Conservation (phyloP, 2,113 vertebrate species). For the Chaetura pelagica region DNA sequence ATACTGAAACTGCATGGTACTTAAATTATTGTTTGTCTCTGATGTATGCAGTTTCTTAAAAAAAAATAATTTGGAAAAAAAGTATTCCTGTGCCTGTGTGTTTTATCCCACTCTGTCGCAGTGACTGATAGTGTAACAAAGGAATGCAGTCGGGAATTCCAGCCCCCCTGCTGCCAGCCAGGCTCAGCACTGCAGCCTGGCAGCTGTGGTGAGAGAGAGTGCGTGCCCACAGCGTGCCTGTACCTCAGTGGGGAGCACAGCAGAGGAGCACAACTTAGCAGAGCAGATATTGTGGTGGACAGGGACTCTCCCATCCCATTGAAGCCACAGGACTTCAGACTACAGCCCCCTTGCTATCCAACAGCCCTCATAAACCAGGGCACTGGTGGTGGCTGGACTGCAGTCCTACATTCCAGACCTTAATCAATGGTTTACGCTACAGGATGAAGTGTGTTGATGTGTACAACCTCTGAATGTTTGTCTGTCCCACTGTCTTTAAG, state of each 20-base stretch:
- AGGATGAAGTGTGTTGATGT: too few relatives aligned
- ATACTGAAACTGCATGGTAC: conserved; percentile 92
- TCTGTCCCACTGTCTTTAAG: too few relatives aligned
- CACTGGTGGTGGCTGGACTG: too few relatives aligned
- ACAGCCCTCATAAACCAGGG: too few relatives aligned
- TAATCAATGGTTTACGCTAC: too few relatives aligned
- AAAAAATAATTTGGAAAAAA: conserved; percentile 66
- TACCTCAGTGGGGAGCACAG: background rate
- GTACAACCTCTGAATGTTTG: too few relatives aligned
- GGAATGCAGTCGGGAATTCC: fast-evolving
- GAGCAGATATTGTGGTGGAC: too few relatives aligned
- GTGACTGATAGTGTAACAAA: background rate
- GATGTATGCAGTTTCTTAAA: conserved; percentile 94
- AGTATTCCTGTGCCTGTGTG: conserved; percentile 21
- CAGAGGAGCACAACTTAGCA: too few relatives aligned
- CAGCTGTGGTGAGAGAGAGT: background rate
- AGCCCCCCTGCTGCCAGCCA: background rate
- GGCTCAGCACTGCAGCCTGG: background rate
- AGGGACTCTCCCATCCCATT: too few relatives aligned
- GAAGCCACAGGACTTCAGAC: too few relatives aligned
- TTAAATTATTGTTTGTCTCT: conserved; percentile 93
- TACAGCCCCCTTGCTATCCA: too few relatives aligned
- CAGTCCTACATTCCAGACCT: too few relatives aligned
- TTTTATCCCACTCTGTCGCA: conserved; percentile 20
- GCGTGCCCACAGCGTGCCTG: fast-evolving